Conservation (phyloP, 2,888 invertebrate species). For the Chrysolina oricalcia region DNA sequence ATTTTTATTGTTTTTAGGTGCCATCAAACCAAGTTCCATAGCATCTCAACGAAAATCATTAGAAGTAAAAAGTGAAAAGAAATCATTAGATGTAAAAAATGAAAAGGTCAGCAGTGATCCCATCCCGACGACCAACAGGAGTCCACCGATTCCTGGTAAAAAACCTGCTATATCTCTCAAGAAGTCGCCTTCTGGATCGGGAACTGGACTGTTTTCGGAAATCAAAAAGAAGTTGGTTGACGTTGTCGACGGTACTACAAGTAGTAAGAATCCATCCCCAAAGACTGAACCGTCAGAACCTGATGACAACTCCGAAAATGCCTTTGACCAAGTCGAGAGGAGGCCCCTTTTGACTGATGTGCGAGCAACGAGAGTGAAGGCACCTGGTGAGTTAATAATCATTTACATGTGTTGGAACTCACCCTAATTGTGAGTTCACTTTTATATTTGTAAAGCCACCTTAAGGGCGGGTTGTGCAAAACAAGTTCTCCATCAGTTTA, state of each 20-base stretch:
- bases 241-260: slow-evolving; percentile 72
- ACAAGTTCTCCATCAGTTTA: too few relatives aligned
- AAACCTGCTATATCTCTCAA: slow-evolving; percentile 80
- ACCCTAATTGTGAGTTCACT: too few relatives aligned
- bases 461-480: too few relatives aligned
- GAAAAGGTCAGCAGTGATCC: slow-evolving; percentile 44
- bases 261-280: slow-evolving; percentile 69
- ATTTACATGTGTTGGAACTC: too few relatives aligned
- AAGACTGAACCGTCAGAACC: slow-evolving; percentile 60
- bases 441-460: too few relatives aligned
- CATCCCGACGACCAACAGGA: slow-evolving; percentile 61
- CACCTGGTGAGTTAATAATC: slow-evolving; percentile 71
- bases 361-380: slow-evolving; percentile 79
- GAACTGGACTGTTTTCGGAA: slow-evolving; percentile 55
- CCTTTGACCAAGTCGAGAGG: slow-evolving; percentile 81
- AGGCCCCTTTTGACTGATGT: slow-evolving; percentile 78
- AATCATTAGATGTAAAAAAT: slow-evolving; percentile 48
- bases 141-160: slow-evolving; percentile 74
- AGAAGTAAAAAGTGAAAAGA: slow-evolving; percentile 68
- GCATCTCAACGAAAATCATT: slow-evolving; percentile 75
- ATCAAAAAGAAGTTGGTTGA: slow-evolving; percentile 64
- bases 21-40: slow-evolving; percentile 61
- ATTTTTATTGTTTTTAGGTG: slow-evolving; percentile 45
- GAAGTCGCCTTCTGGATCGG: slow-evolving; percentile 78
- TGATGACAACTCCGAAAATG: slow-evolving; percentile 65